A percentile compares a stretch with the other conserved stretches of the same genome.
phyloP scores from a whole-genome alignment of 2,888 invertebrate genomes.

The Ametastegia equiseti region DNA sequence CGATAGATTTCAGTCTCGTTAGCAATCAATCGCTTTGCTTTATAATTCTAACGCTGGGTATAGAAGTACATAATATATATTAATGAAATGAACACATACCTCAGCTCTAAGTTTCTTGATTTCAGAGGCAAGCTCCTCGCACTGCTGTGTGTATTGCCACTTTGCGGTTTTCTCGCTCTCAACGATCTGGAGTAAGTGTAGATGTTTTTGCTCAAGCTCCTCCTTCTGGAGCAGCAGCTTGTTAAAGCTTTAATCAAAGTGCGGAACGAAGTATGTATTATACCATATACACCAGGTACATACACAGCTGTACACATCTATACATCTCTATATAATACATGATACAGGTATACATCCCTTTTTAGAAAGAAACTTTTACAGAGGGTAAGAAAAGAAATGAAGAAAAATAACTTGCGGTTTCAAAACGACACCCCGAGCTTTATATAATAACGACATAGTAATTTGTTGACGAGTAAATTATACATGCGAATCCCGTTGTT shows the following conservation, averaged over 20 bases:
- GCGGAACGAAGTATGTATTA: not conserved
- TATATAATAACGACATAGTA: not conserved
- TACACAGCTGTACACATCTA: no score
- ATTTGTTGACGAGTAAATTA: not conserved
- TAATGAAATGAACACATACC: constrained; percentile 77
- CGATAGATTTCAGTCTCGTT: not conserved
- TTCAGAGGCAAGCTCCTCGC: constrained; percentile 92
- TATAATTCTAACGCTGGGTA: not conserved
- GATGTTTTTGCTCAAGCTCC: constrained; percentile 93
- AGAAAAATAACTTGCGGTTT: no score
- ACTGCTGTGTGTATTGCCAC: constrained; percentile 95
- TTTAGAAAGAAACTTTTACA: no score
- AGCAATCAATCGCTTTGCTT: not conserved
- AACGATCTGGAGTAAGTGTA: constrained; percentile 92
- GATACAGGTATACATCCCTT: no score
- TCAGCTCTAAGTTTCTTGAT: constrained; percentile 93
- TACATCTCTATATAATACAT: no score
- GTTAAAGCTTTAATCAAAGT: constrained; percentile 84
- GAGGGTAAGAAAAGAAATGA: no score
- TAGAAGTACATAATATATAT: not conserved
- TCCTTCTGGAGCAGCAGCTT: constrained; percentile 92
- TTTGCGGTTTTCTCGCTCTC: constrained; percentile 95
- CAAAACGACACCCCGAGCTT: not conserved
- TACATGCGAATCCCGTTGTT: not conserved
- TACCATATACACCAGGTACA: not conserved